These are phyloP conservation scores for Trogon surrucura DNA, from an alignment of 2,113 vertebrate genomes.

Conservation along the genomic window DNA sequence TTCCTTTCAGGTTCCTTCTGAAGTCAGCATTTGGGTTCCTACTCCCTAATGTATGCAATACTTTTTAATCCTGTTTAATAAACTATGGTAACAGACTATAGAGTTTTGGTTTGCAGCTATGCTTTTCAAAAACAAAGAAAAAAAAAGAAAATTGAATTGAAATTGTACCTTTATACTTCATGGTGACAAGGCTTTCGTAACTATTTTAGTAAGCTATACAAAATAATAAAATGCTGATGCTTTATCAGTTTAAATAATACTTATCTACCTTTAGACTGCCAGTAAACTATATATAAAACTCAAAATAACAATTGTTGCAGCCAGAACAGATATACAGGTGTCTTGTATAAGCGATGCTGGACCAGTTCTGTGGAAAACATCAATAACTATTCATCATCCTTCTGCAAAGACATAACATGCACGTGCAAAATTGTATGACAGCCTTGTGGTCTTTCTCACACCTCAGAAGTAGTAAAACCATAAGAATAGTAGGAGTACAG, in stretches of 20 bases:
- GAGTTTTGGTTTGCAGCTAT: background rate
- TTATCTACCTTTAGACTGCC: background rate
- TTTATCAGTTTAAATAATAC: background rate
- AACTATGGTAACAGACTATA: accelerated
- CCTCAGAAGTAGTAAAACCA: background rate
- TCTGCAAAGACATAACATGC: background rate
- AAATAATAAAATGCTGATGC: background rate
- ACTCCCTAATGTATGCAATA: background rate
- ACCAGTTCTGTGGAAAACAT: background rate
- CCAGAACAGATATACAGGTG: background rate
- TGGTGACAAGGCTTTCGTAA: background rate
- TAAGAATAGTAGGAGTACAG: background rate
- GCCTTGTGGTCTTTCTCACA: background rate
- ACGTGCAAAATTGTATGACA: background rate
- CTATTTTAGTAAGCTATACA: background rate
- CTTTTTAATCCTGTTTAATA: background rate
- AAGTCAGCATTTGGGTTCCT: background rate
- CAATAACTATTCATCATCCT: background rate
- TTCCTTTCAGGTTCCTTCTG: background rate
- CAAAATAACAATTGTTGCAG: background rate
- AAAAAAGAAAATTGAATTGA: background rate
- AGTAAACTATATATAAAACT: background rate
- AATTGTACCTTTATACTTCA: background rate
- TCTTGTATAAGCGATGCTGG: background rate
- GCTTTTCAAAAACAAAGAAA: background rate